Base-by-base conservation (phyloP, 1,140 invertebrate genomes). In the Bombus superbus region DNA sequence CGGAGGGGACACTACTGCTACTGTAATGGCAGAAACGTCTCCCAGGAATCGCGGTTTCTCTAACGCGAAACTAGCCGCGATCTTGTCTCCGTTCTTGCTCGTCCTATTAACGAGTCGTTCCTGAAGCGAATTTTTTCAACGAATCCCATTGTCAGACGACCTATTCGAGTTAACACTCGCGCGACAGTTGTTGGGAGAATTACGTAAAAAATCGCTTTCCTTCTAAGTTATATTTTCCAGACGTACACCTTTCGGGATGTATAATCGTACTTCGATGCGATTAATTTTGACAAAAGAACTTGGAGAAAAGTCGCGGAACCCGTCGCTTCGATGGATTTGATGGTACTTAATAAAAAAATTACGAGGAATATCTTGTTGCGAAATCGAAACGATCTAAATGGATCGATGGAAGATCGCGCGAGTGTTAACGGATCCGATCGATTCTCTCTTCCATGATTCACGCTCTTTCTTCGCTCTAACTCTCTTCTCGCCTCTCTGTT, bases 401-500 rank as follows among this genome's bases (percentile, higher is more conserved):
- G 47, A 22, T 8, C 18, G 47, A 22, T 22, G 18, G 47, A 53
- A 69, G 13, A 53, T 81, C 15, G 71, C n/a, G 79, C 79, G 77
- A 69, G 28, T 13, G 59, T 62, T 11, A 25, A 28, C 11, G 47
- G 47, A 53, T 22, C 47, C 47, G 18, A 53, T 53, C 80, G 66
- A 42, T 18, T 35, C 68, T 22, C 40, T 69, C 64, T n/a, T 64
- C 77, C 66, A 71, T 28, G 28, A 59, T 35, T 85, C 69, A 75
- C 53, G 25, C 25, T 57, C 40, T 72, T 35, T 53, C 42, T 47
- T 62, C 59, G 32, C 28, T 77, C 69, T 74, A 2, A 64, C 47
- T 81, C 57, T 89, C 69, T 88, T 82, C 84, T 81, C 76, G 59
- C 76, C 88, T 90, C n/a, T 88, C 79, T 90, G 40, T 86, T 40